Evolutionary conservation across 1,140 invertebrate species (phyloP), one percentile per base, ranked within the genome.

Genomic region (Aphelenchoides fujianensis): DNA sequence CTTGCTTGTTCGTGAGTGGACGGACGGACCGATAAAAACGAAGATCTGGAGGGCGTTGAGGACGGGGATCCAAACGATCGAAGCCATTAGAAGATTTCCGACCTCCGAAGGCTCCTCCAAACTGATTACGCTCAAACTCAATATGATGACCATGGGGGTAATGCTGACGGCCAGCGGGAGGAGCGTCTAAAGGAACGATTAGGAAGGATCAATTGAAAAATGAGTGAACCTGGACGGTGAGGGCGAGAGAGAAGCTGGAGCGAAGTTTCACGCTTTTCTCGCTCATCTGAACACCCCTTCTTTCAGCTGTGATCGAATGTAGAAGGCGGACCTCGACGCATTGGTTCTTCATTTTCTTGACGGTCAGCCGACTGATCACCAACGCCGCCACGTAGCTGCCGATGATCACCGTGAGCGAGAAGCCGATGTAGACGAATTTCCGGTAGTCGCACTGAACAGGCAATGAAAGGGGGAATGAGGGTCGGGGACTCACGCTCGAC

Each of bases 251-350:
- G 41, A 48, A 48, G 23, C 41, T 48, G 41, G 41, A 12, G 12
- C 23, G 41, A 16, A 48, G 23, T 23, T 48, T 48, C 23, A 23
- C 41, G 41, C 41, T 48, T 48, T 48, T 48, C 23, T 48, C 41
- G 23, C 41, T 48, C 41, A 48, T 48, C 41, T 48, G 41, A 48
- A 48, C n/a, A n/a, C n/a, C n/a, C n/a, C n/a, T n/a, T n/a, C n/a
- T n/a, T n/a, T n/a, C n/a, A n/a, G n/a, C n/a, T n/a, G n/a, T n/a
- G n/a, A n/a, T n/a, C n/a, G n/a, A n/a, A n/a, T n/a, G n/a, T n/a
- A n/a, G n/a, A n/a, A n/a, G n/a, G n/a, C n/a, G n/a, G n/a, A n/a
- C n/a, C n/a, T n/a, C n/a, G n/a, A n/a, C 41, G 41, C 41, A 16
- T 48, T 48, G 41, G 23, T 48, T 12, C 12, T 23, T 12, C 12